Evolutionary conservation across 2,113 vertebrate species (phyloP).

Genomic region (Machaerirhynchus nigripectus): DNA sequence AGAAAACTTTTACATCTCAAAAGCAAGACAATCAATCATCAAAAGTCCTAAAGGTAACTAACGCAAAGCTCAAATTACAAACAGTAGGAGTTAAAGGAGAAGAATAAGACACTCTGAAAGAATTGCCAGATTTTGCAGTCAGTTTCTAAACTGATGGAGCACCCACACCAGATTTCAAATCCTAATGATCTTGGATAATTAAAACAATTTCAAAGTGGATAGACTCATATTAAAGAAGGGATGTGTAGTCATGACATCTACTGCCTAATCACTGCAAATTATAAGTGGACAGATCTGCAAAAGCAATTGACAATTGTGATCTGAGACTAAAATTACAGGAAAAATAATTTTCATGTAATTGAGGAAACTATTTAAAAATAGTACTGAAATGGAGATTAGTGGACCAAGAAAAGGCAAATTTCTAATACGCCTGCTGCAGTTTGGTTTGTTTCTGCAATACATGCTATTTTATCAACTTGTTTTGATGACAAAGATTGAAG

Average conservation of each 20-base stretch:
- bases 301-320: neutral
- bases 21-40: neutral
- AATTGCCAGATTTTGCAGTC: neutral
- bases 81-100: neutral
- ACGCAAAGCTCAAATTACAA: neutral
- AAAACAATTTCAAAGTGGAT: neutral
- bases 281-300: neutral
- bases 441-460: neutral
- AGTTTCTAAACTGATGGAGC: neutral
- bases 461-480: neutral
- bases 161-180: neutral
- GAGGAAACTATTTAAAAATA: neutral
- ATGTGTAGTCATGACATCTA: neutral
- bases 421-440: neutral
- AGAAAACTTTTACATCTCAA: neutral
- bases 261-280: neutral
- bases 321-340: neutral
- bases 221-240: neutral
- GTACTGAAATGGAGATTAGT: neutral
- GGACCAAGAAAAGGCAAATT: neutral
- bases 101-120: neutral
- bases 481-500: neutral
- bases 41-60: neutral
- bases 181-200: neutral
- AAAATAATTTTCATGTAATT: neutral